Base-by-base conservation (phyloP, 53 echinoderm and acorn worm genomes). In the Hippasteria phrygiana region DNA sequence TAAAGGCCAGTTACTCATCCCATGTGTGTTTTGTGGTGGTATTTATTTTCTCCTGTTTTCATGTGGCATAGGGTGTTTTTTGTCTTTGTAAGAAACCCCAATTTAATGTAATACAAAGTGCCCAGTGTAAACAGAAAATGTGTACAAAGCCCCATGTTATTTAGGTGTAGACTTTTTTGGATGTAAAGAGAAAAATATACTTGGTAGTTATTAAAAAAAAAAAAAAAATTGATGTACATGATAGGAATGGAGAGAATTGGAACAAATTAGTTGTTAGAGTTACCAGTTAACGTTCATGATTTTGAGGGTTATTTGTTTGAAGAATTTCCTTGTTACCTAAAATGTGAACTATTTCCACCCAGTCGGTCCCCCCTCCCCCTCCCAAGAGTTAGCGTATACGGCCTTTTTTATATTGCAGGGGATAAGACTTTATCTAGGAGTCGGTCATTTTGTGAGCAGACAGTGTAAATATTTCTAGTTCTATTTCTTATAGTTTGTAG, bases 401-500 rank as follows among this genome's bases (percentile, higher is more conserved):
- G 17, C 24, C 28, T 53, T 77, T 76, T 77, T 77, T 55, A 34
- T 63, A 36, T 67, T 67, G 29, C 34, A 56, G n/a, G 37, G n/a
- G 18, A 36, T 38, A 40, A 53, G 33, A 53, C 32, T 55, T 31
- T 59, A 31, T 79, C 37, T 79, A 79, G 14, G 40, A 11, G 51
- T 46, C 45, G 80, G 41, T 59, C 46, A 14, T 64, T n/a, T 41
- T 82, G 82, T 82, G 69, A 50, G 50, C 67, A 50, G 71, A 85
- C 69, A 81, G 20, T 85, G 85, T 85, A 85, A 85, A 85, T 85
- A 85, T 43, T 71, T 85, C 71, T 51, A 43, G 2, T 11, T 63
- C 41, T 36, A 17, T 32, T 67, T 69, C 83, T 69, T 29, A 85
- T 85, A 85, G 85, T 54, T 71, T 69, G 84, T 84, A 85, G 85